phyloP scores from a whole-genome alignment of 2,888 invertebrate genomes.

The Entomobrya proxima region DNA sequence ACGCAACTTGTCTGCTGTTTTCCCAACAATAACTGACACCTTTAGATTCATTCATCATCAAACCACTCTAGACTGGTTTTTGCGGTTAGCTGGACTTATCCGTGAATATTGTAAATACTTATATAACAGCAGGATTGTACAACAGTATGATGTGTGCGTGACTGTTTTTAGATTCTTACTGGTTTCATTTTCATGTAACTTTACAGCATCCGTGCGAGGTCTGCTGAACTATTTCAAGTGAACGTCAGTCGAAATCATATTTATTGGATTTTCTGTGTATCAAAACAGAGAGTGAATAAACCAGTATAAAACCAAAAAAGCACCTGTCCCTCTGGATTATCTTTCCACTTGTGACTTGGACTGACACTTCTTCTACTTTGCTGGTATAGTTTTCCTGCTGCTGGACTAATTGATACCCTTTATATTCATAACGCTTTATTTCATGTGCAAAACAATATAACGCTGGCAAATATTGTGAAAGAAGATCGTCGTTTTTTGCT shows the following conservation, averaged over 20 bases:
- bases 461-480: neutral
- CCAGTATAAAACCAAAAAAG: slow-evolving; percentile 16
- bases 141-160: slow-evolving; percentile 18
- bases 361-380: slow-evolving; percentile 2
- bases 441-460: neutral
- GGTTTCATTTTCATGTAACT: neutral
- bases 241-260: neutral
- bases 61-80: neutral
- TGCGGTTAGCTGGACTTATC: neutral
- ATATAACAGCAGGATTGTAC: neutral
- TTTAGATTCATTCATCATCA: slow-evolving; percentile 27
- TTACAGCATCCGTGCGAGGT: neutral
- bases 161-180: slow-evolving; percentile 27
- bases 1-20: slow-evolving; percentile 1
- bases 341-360: slow-evolving; percentile 22
- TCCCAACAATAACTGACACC: slow-evolving; percentile 36
- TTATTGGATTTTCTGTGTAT: neutral
- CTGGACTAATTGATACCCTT: no score
- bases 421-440: no score
- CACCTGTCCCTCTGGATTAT: slow-evolving; percentile 47
- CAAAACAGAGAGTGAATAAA: neutral
- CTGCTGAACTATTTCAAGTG: neutral
- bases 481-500: neutral
- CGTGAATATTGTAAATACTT: neutral
- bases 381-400: no score